Base-by-base conservation (phyloP, 2,888 invertebrate genomes). In the Glomeris marginata region DNA sequence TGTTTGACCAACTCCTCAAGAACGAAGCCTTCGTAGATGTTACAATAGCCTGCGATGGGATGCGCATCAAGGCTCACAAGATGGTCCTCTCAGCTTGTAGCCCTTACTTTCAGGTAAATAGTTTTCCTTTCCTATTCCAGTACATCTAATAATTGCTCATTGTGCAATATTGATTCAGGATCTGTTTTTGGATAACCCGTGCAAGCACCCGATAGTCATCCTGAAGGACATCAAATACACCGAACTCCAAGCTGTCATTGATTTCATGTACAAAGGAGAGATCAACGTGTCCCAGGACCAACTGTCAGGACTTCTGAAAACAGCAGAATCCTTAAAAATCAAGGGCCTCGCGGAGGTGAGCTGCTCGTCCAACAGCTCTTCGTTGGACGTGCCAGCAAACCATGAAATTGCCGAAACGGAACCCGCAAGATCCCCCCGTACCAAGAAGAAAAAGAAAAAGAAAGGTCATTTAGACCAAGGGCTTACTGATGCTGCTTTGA, bases 21-120 rank as follows among this genome's bases (percentile, higher is more conserved):
- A 85, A 86, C 61, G 90, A 91, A 70, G 84, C 87, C 61, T 88
- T 91, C 71, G 90, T 90, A 57, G 91, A 91, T 69, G 91, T 91
- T 56, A 91, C 91, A 57, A 70, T 91, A 64, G 91, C 90, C 59
- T 90, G 88, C 57, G 91, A 91, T 66, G 91, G 91, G 55, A 83
- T 86, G 70, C 75, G 86, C 64, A 75, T 91, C 61, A 84, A 84
- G 71, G 91, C 91, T 63, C 91, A 91, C 72, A 91, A 91, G 74
- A 88, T 91, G 82, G 90, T 91, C 56, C 72, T 91, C 60, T 88
- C 88, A 55, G 91, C 91, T 56, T 91, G 91, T 71, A 88, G 88
- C 70, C 90, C 90, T 21, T 91, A 91, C 70, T 91, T 91, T 70
- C 84, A 84, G 75, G 28, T 28, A 28, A 8, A 28, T 5, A 28